These are phyloP conservation scores for Vidua macroura DNA, from an alignment of 2,113 vertebrate genomes.

Conservation along the genomic window DNA sequence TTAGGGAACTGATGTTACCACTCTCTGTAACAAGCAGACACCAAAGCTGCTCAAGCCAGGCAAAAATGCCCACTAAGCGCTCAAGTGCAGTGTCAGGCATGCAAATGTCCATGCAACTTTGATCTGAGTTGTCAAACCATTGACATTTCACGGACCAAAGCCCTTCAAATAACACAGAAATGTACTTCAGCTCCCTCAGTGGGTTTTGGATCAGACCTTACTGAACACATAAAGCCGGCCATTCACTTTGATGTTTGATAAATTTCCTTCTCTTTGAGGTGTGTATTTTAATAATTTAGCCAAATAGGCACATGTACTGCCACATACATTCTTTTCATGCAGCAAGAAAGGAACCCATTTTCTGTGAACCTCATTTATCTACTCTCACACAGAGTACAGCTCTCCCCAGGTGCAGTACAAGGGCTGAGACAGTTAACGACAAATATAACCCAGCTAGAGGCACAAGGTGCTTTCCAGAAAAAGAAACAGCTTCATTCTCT, in stretches of 20 bases:
- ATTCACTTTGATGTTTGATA: background rate
- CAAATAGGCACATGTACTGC: background rate
- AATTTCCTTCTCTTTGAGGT: background rate
- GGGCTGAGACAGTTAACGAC: background rate
- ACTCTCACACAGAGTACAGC: background rate
- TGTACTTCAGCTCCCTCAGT: background rate
- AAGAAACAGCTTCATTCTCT: background rate
- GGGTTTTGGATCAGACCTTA: background rate
- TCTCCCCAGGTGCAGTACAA: background rate
- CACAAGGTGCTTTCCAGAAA: background rate
- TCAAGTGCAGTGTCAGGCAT: background rate
- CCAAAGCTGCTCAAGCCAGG: background rate
- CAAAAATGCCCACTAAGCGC: background rate
- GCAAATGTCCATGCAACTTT: background rate
- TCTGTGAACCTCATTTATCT: background rate
- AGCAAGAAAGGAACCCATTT: background rate
- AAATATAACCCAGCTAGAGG: background rate
- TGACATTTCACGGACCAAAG: background rate
- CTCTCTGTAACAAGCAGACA: background rate
- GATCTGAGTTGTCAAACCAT: background rate
- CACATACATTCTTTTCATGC: background rate
- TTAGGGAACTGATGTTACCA: background rate
- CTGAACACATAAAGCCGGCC: background rate
- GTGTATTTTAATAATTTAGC: conserved; percentile 16
- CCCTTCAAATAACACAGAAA: background rate